Base-by-base conservation (phyloP, 2,888 invertebrate species). In the Coelopa pilipes region DNA sequence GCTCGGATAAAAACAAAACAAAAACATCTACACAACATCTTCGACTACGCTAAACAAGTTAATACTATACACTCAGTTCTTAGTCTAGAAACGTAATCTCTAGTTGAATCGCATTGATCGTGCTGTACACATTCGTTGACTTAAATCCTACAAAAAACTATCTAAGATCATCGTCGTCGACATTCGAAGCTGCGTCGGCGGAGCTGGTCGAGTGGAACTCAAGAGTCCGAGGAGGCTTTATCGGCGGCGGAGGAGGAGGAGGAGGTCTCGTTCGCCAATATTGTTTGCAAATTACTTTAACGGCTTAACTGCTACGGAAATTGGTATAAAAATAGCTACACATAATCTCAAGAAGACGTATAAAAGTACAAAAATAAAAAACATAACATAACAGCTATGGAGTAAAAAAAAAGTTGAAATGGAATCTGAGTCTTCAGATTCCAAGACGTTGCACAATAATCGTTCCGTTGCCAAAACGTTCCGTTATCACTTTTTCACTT, bases 401-500 rank as follows among this genome's bases (percentile, higher is more conserved):
- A 2, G 13, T 60, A 60, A 34, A 62, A 19, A 57, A 55, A 55
- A 59, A 7, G 34, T 34, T 34, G 34, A 34, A 34, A 34, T 2
- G 34, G 34, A 34, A 34, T 34, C 7, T 2, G 4, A 7, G 34
- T 34, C 10, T 55, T 59, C 34, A 24, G 34, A 34, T 62, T 24
- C 45, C 62, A 62, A 62, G 34, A 62, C 34, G 62, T 62, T 49
- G 15, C 66, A 17, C 10, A 49, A 34, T 34, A 34, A 50, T 66
- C 66, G 50, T 49, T 66, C 50, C 50, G 17, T 66, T 21, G 21
- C 66, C 66, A 62, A 62, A 62, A 62, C 60, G 60, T 63, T 55
- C 74, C 73, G 55, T 47, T 73, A 71, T 73, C 24, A n/a, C 70
- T 59, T 47, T 72, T 67, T 34, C 57, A 70, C 55, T 69, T 62